Evolutionary conservation across 2,113 vertebrate species (phyloP).

Genomic region (Tautogolabrus adspersus): DNA sequence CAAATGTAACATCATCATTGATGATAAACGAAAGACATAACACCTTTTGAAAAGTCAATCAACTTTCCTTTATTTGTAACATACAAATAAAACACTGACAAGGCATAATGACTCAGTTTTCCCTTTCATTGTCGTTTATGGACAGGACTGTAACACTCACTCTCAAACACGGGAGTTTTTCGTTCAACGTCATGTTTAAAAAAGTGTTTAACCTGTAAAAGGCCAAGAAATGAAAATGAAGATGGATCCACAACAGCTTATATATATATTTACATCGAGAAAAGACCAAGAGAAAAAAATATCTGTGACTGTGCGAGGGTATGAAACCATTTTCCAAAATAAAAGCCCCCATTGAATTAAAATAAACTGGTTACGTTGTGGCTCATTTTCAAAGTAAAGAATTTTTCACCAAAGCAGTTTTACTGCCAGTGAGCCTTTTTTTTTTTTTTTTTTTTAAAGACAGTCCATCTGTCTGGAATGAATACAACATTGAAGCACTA

Average conservation of each 20-base stretch:
- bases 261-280: conserved; percentile 56
- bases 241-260: conserved; percentile 72
- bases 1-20: background rate
- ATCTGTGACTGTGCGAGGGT: conserved; percentile 41
- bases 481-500: conserved; percentile 32
- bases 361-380: conserved; percentile 58
- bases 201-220: conserved; percentile 74
- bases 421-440: conserved; percentile 32
- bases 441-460: conserved; percentile 15
- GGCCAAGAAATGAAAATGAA: conserved; percentile 68
- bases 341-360: conserved; percentile 58
- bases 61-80: conserved; percentile 85
- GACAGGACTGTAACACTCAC: conserved; percentile 74
- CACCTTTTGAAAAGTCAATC: conserved; percentile 74
- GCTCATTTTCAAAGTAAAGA: conserved; percentile 43
- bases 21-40: background rate
- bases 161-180: conserved; percentile 69
- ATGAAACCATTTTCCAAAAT: conserved; percentile 49
- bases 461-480: conserved; percentile 35
- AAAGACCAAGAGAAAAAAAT: conserved; percentile 35
- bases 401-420: conserved; percentile 51
- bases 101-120: conserved; percentile 83
- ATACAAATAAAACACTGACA: conserved; percentile 87
- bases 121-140: conserved; percentile 78
- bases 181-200: conserved; percentile 66